Conservation (phyloP, 1,140 invertebrate genomes). For the Phymorhynchus buccinoides region DNA sequence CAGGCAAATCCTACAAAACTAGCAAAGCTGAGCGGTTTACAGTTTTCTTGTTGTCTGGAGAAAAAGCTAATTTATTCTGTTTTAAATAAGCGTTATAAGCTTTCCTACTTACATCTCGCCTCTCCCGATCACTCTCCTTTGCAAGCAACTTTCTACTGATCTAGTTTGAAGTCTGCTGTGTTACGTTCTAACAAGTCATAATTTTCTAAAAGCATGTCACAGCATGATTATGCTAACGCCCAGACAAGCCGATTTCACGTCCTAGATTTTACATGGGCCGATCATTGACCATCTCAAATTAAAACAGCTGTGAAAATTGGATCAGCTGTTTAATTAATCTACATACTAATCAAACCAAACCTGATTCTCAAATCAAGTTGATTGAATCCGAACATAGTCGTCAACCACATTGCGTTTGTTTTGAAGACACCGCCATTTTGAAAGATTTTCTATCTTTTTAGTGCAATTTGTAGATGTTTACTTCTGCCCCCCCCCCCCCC, state of each 20-base stretch:
- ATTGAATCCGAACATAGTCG: background rate
- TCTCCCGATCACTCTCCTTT: background rate
- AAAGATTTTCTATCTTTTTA: background rate
- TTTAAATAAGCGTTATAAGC: too few species aligned
- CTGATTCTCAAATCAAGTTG: background rate
- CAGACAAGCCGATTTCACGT: background rate
- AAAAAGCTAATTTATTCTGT: too few species aligned
- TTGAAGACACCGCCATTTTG: constrained; percentile 37
- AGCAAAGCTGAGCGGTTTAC: too few species aligned
- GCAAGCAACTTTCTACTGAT: background rate
- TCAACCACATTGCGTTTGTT: constrained; percentile 19
- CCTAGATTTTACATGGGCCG: background rate
- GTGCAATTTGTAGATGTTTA: background rate
- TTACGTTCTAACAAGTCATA: too few species aligned
- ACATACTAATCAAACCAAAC: background rate
- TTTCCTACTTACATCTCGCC: background rate
- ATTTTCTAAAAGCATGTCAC: background rate
- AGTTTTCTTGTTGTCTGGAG: too few species aligned
- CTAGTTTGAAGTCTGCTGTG: too few species aligned
- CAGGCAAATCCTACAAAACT: too few species aligned
- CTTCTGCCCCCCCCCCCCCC: too few species aligned
- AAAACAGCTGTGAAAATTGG: too few species aligned
- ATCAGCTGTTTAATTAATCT: background rate
- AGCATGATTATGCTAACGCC: background rate
- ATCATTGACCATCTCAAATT: too few species aligned